Percentiles rank a stretch among this genome's conserved stretches.
These are phyloP conservation scores for Bufo gargarizans DNA, from an alignment of 2,113 vertebrate genomes.

Conservation along the genomic window DNA sequence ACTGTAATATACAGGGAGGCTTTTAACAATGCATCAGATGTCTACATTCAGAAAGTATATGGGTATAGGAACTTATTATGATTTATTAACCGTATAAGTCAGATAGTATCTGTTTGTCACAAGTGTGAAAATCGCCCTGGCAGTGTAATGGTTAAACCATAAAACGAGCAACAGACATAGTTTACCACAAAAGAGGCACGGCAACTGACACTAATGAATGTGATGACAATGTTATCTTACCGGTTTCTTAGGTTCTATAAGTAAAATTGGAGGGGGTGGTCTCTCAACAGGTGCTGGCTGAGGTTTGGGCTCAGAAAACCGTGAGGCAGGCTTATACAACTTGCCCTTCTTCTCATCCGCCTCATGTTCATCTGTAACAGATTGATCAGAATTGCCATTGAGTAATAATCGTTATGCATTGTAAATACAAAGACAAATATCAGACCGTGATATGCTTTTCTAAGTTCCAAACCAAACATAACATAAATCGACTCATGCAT, in stretches of 20 bases:
- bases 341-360: conserved; percentile 94
- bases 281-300: conserved; percentile 85
- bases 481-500: too few relatives aligned
- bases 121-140: too few relatives aligned
- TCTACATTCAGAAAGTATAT: too few relatives aligned
- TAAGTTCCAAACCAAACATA: too few relatives aligned
- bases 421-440: background rate
- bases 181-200: background rate
- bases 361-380: conserved; percentile 84
- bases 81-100: too few relatives aligned
- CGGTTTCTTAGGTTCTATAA: conserved; percentile 89
- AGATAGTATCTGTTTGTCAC: too few relatives aligned
- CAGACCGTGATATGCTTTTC: too few relatives aligned
- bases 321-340: conserved; percentile 95
- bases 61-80: too few relatives aligned
- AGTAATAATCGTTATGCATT: background rate
- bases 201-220: background rate
- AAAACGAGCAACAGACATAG: background rate
- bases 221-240: conserved; percentile 72
- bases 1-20: too few relatives aligned
- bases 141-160: background rate
- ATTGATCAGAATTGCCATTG: background rate
- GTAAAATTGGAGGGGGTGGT: conserved; percentile 80
- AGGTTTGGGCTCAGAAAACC: conserved; percentile 86
- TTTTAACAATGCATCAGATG: too few relatives aligned